phyloP scores from a whole-genome alignment of 2,888 invertebrate genomes.

The Scaeva pyrastri region DNA sequence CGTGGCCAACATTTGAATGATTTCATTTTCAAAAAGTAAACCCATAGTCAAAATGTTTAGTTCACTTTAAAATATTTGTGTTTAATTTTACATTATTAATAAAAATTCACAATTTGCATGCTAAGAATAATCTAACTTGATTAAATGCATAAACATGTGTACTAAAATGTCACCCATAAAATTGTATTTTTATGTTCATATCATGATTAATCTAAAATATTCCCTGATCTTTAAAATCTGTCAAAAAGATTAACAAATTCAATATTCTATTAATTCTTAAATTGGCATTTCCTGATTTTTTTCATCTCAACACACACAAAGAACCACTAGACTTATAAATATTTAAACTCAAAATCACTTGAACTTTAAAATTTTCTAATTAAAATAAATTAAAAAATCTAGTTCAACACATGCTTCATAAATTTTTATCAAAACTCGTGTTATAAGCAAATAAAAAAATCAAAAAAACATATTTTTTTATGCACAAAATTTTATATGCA shows the following conservation, averaged over 20 bases:
- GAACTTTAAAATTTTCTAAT: conserved; percentile 3
- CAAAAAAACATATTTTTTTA: not conserved
- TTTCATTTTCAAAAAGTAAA: too few species aligned
- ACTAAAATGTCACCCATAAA: too few species aligned
- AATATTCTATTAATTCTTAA: not conserved
- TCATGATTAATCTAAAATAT: not conserved
- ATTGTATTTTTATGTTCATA: too few species aligned
- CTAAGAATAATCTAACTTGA: too few species aligned
- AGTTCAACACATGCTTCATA: conserved; percentile 2
- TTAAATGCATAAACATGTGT: too few species aligned
- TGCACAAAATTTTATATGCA: conserved; percentile 13
- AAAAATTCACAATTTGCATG: too few species aligned
- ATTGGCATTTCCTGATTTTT: conserved; percentile 4
- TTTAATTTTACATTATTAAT: too few species aligned
- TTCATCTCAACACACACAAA: not conserved
- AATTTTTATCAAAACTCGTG: conserved; percentile 4
- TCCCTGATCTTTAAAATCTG: not conserved
- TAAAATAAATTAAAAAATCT: not conserved
- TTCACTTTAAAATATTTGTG: too few species aligned
- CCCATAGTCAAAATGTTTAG: too few species aligned
- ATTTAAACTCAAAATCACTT: not conserved
- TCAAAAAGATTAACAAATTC: not conserved
- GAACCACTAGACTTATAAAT: conserved; percentile 3
- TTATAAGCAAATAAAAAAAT: not conserved
- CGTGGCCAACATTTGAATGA: too few species aligned